These are phyloP conservation scores for Orius insidiosus DNA, from an alignment of 1,140 invertebrate species.

Conservation along the genomic window DNA sequence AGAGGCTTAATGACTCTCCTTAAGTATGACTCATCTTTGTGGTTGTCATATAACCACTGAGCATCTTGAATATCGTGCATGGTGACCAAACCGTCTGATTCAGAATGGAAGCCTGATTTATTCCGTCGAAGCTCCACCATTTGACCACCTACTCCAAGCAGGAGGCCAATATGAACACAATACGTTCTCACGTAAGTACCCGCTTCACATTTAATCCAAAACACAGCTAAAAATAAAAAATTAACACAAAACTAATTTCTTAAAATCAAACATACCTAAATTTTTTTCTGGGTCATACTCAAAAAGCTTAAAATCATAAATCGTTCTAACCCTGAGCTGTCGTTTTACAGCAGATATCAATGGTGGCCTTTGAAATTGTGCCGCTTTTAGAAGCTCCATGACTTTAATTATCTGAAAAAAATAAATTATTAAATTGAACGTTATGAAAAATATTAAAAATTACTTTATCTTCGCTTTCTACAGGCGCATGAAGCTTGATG, in stretches of 20 bases:
- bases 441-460: slow-evolving; percentile 1
- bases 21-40: slow-evolving; percentile 90
- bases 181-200: slow-evolving; percentile 95
- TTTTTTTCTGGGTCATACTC: no score
- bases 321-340: no score
- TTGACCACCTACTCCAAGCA: slow-evolving; percentile 89
- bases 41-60: slow-evolving; percentile 93
- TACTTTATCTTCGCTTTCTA: no score
- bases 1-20: slow-evolving; percentile 84
- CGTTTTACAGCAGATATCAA: no score
- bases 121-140: slow-evolving; percentile 94
- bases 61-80: slow-evolving; percentile 99
- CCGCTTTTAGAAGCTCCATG: slow-evolving; percentile 78
- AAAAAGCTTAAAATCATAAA: no score
- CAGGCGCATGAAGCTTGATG: no score
- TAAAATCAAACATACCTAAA: no score
- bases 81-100: slow-evolving; percentile 76
- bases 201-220: no score
- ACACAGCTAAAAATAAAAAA: no score
- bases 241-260: no score
- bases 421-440: no score
- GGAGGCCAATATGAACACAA: slow-evolving; percentile 93
- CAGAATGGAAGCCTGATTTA: slow-evolving; percentile 69
- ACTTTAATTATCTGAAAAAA: slow-evolving; percentile 45
- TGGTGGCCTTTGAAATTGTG: no score